Evolutionary conservation across 2,888 invertebrate species (phyloP).

Genomic region (Pediacus dermestoides): DNA sequence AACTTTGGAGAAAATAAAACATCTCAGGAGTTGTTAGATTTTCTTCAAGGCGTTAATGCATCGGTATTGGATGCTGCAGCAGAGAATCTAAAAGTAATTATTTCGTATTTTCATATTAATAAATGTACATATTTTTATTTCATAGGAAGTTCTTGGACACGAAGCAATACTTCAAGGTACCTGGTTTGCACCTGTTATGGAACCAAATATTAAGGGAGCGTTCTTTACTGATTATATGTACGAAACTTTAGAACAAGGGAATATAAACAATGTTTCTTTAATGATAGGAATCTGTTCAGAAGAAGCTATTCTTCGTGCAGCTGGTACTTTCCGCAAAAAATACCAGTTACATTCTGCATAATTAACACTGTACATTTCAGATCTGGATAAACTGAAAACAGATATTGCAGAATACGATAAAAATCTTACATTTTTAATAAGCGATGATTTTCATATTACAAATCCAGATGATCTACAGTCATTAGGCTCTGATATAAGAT

Average conservation of each 20-base stretch:
- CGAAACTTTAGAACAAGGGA: conserved; percentile 20
- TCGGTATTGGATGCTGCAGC: conserved; percentile 16
- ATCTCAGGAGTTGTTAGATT: conserved; percentile 17
- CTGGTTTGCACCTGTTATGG: conserved; percentile 23
- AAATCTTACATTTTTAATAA: background rate
- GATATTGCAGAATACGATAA: background rate
- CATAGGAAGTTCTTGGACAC: conserved; percentile 14
- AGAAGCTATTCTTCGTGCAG: conserved; percentile 16
- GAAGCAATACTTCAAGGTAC: conserved; percentile 13
- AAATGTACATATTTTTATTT: too few species aligned
- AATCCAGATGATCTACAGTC: conserved; percentile 11
- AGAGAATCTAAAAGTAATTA: conserved; percentile 8
- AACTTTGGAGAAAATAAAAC: conserved; percentile 11
- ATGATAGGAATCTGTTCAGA: conserved; percentile 25
- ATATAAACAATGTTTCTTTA: conserved; percentile 20
- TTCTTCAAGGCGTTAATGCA: conserved; percentile 19
- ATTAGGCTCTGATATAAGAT: conserved; percentile 20
- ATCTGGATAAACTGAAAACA: background rate
- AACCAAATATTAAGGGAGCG: conserved; percentile 19
- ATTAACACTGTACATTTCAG: conserved; percentile 1
- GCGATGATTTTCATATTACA: conserved; percentile 13
- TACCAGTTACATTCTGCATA: too few species aligned
- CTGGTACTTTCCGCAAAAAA: too few species aligned
- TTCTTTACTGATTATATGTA: conserved; percentile 23
- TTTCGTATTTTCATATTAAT: background rate